These are phyloP conservation scores for Mallotus villosus DNA, from an alignment of 2,797 vertebrate species.

Conservation along the genomic window DNA sequence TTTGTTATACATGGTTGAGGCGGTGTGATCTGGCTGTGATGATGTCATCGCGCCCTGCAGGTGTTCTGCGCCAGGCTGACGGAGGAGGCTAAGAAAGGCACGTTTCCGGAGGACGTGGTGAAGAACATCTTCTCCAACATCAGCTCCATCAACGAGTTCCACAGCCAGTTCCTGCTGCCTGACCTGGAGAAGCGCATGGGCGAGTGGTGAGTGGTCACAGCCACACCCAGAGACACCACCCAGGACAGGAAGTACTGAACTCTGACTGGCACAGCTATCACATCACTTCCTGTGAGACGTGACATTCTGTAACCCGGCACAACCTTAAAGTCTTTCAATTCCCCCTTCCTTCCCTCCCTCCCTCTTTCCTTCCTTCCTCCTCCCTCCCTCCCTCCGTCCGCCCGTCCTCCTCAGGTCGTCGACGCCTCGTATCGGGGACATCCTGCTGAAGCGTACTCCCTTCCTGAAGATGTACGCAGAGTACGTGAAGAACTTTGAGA, in stretches of 20 bases:
- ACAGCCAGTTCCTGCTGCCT: constrained; percentile 93
- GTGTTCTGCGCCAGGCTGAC: constrained; percentile 88
- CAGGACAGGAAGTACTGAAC: not conserved
- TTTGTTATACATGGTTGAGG: too few relatives aligned
- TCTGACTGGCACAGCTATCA: too few relatives aligned
- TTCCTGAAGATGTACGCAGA: constrained; percentile 99
- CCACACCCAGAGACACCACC: not conserved
- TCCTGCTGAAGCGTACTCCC: constrained; percentile 93
- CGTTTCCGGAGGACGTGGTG: constrained; percentile 90
- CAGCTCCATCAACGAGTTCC: constrained; percentile 90
- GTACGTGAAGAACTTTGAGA: constrained; percentile 95
- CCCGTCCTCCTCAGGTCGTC: constrained; percentile 75
- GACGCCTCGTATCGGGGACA: constrained; percentile 91
- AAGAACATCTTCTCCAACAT: constrained; percentile 99
- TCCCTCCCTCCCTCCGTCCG: not conserved
- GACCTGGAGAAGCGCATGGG: constrained; percentile 96
- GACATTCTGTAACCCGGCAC: too few relatives aligned
- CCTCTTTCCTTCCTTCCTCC: not conserved
- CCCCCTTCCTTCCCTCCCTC: not conserved
- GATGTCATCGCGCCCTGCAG: constrained; percentile 59
- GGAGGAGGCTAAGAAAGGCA: constrained; percentile 91
- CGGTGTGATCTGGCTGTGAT: too few relatives aligned
- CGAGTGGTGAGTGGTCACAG: constrained; percentile 84
- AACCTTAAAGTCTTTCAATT: too few relatives aligned
- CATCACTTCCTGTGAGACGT: too few relatives aligned